phyloP scores from a whole-genome alignment of 2,888 invertebrate species.

The Salpingus planirostris region DNA sequence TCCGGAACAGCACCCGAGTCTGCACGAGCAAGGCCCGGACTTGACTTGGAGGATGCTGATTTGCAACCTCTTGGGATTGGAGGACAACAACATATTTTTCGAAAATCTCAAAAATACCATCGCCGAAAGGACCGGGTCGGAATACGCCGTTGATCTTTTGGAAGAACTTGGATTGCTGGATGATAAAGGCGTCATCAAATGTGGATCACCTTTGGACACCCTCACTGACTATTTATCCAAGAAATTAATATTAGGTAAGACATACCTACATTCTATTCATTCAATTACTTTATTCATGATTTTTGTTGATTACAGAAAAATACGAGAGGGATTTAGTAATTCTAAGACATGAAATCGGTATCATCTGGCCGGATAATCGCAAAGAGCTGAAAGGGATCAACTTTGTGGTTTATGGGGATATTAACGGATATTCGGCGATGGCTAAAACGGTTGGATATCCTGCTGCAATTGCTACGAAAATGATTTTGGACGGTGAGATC shows the following conservation, averaged over 20 bases:
- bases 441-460: conserved; percentile 87
- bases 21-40: conserved; percentile 94
- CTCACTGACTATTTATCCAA: conserved; percentile 82
- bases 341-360: conserved; percentile 85
- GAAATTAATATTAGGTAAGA: conserved; percentile 65
- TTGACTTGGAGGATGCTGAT: conserved; percentile 89
- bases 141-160: conserved; percentile 62
- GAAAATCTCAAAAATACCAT: conserved; percentile 84
- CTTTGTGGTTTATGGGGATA: conserved; percentile 82
- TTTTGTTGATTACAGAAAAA: conserved; percentile 44
- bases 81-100: conserved; percentile 80
- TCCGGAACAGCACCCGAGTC: conserved; percentile 71
- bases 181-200: conserved; percentile 73
- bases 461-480: conserved; percentile 93
- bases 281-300: conserved; percentile 1
- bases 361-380: conserved; percentile 82
- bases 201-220: conserved; percentile 84
- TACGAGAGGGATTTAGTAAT: conserved; percentile 91
- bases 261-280: too few relatives aligned
- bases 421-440: conserved; percentile 87
- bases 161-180: conserved; percentile 83
- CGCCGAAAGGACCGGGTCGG: conserved; percentile 65
- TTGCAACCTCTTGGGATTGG: conserved; percentile 74
- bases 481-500: conserved; percentile 97
- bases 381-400: conserved; percentile 76